Percentiles rank a stretch among this genome's conserved stretches.
These are phyloP conservation scores for Gracilinanus agilis DNA, from an alignment of 2,113 vertebrate genomes.

Conservation along the genomic window DNA sequence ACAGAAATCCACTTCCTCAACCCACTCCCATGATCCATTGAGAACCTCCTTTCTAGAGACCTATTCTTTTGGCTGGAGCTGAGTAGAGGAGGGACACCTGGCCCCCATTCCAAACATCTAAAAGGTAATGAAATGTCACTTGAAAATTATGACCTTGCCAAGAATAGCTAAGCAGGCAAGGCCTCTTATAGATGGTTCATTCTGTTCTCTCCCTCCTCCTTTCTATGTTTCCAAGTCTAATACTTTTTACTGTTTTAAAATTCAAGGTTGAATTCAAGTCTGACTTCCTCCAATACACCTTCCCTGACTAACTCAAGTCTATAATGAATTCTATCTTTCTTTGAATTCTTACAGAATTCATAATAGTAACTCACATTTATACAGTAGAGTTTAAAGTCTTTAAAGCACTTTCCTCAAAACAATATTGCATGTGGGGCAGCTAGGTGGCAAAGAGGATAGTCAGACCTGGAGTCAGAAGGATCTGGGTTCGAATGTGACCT, in stretches of 20 bases:
- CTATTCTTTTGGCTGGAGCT: not conserved
- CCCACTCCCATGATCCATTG: not conserved
- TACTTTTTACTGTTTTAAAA: not conserved
- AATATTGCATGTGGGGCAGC: not conserved
- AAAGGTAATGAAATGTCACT: not conserved
- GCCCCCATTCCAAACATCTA: not conserved
- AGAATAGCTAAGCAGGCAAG: not conserved
- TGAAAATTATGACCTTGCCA: not conserved
- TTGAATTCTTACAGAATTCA: not conserved
- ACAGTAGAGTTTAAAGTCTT: not conserved
- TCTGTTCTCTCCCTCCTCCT: not conserved
- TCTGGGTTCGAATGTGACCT: too few relatives aligned
- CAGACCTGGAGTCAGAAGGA: too few relatives aligned
- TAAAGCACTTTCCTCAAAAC: not conserved
- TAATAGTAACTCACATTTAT: not conserved
- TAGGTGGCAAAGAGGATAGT: too few relatives aligned
- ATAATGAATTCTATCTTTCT: not conserved
- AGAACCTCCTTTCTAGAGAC: not conserved
- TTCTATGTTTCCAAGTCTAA: not conserved
- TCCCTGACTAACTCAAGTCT: not conserved
- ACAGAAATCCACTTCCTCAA: not conserved
- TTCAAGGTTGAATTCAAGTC: not conserved
- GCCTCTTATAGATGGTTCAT: not conserved
- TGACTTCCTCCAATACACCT: not conserved
- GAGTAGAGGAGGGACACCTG: not conserved